Evolutionary conservation across 2,113 vertebrate genomes (phyloP).

Genomic region (Otocyon megalotis): DNA sequence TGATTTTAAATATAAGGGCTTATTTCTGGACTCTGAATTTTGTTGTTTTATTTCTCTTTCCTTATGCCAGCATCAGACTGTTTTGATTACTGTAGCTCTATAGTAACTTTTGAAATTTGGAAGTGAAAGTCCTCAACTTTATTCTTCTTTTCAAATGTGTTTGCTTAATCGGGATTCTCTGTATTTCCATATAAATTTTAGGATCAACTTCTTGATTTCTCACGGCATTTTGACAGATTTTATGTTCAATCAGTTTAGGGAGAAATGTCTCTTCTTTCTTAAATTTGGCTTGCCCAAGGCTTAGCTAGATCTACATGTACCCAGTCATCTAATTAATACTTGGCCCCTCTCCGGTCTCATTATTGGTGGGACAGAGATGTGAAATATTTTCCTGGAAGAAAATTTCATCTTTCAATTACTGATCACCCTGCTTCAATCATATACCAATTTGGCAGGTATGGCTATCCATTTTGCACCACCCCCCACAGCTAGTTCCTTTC

Average conservation of each 20-base stretch:
- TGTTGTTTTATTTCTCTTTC: background rate
- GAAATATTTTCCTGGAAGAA: conserved; percentile 69
- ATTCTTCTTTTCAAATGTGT: background rate
- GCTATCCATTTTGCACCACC: background rate
- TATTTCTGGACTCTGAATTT: background rate
- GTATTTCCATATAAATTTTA: conserved; percentile 6
- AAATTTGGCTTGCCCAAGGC: background rate
- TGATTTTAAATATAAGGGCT: background rate
- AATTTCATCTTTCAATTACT: conserved; percentile 42
- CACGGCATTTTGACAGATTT: background rate
- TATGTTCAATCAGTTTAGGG: background rate
- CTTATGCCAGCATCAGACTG: background rate
- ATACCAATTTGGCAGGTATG: background rate
- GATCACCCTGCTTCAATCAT: background rate
- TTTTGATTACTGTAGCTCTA: background rate
- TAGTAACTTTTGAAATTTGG: background rate
- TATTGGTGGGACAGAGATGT: background rate
- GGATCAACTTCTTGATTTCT: background rate
- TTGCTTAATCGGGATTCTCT: background rate
- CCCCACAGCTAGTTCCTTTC: background rate
- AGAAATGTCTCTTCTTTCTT: background rate
- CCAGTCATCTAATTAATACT: conserved; percentile 2
- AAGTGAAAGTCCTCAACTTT: background rate
- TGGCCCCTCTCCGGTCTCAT: background rate
- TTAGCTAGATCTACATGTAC: background rate